Percentiles rank a stretch among this genome's conserved stretches.
Evolutionary conservation across 2,888 invertebrate species (phyloP).

Genomic region (Julus scanicus): DNA sequence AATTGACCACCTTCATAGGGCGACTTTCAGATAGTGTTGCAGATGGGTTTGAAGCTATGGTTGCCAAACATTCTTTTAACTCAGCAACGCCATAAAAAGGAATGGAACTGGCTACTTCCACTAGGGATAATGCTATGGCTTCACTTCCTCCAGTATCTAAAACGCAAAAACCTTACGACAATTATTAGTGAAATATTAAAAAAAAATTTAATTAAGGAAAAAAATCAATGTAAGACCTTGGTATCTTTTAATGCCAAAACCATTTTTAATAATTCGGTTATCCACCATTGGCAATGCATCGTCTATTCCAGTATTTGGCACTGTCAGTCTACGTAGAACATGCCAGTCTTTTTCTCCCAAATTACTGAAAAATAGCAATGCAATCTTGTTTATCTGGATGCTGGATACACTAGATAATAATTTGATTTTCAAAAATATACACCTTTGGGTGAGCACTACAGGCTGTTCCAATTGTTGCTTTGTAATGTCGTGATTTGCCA

Average conservation of each 20-base stretch:
- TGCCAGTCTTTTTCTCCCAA: slow-evolving; percentile 24
- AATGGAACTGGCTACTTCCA: slow-evolving; percentile 10
- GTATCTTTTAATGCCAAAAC: slow-evolving; percentile 39
- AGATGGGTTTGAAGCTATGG: background rate
- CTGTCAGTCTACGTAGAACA: background rate
- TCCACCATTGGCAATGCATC: background rate
- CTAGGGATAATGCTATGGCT: background rate
- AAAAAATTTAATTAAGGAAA: background rate
- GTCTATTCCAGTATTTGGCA: background rate
- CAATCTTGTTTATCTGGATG: no score
- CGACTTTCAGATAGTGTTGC: slow-evolving; percentile 20
- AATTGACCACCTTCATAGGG: background rate
- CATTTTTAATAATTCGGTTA: slow-evolving; percentile 24
- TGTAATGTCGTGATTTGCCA: slow-evolving; percentile 34
- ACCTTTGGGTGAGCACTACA: slow-evolving; percentile 40
- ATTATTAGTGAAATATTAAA: background rate
- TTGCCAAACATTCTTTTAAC: slow-evolving; percentile 50
- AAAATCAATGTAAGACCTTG: slow-evolving; percentile 8
- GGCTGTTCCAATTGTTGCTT: background rate
- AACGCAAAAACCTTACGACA: background rate
- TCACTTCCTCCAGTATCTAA: background rate
- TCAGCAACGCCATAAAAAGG: slow-evolving; percentile 49
- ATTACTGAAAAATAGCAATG: slow-evolving; percentile 7
- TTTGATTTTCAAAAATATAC: background rate
- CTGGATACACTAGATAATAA: background rate